A percentile compares a stretch with the other conserved stretches of the same genome.
These are phyloP conservation scores for Frankliniella fusca DNA, from an alignment of 2,888 invertebrate species.

Conservation along the genomic window DNA sequence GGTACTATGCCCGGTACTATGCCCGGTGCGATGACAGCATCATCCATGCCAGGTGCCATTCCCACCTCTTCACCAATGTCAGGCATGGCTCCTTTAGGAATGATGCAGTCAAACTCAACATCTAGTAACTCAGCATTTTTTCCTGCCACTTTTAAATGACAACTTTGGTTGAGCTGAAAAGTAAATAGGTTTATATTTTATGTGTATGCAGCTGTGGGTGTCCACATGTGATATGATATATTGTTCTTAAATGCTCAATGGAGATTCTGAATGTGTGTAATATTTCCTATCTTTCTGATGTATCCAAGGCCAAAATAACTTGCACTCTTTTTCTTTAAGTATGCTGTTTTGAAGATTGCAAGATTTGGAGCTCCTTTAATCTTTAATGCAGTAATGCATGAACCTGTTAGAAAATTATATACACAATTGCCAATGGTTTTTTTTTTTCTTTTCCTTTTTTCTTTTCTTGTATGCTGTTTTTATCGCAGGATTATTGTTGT, in stretches of 20 bases:
- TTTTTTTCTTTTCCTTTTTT: too few relatives aligned
- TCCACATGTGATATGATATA: slow-evolving; percentile 5
- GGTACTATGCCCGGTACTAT: background rate
- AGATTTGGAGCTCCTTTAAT: too few relatives aligned
- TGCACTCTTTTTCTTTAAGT: too few relatives aligned
- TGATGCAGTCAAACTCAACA: background rate
- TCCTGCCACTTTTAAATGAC: background rate
- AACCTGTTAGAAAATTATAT: too few relatives aligned
- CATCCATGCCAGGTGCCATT: background rate
- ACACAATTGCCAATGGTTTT: too few relatives aligned
- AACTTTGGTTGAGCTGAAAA: background rate
- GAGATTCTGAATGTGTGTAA: background rate
- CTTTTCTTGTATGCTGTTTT: too few relatives aligned
- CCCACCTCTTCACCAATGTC: background rate
- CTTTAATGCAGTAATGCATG: too few relatives aligned
- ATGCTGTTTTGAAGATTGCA: too few relatives aligned
- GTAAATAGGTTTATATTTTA: background rate
- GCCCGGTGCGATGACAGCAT: too few relatives aligned
- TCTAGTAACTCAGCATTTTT: background rate
- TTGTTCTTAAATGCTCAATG: slow-evolving; percentile 7
- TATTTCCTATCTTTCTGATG: too few relatives aligned
- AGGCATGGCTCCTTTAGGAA: background rate
- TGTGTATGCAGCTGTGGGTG: background rate
- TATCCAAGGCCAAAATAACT: too few relatives aligned
- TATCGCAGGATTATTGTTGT: too few relatives aligned